Conservation (phyloP, 2,113 vertebrate species). For the Cyanocitta stelleri region DNA sequence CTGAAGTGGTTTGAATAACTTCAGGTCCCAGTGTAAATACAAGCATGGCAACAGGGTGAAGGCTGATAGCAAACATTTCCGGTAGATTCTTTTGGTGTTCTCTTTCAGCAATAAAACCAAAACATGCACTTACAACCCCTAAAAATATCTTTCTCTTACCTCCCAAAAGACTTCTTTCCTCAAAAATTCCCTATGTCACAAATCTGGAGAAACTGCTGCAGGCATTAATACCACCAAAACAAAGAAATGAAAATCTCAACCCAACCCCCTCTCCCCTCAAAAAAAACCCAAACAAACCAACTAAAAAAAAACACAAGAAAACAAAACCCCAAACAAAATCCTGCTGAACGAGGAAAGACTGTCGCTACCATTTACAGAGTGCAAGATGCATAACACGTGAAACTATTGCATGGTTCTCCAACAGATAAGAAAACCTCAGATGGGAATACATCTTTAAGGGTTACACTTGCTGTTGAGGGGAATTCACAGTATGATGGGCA, state of each 20-base stretch:
- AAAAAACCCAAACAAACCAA: neutral
- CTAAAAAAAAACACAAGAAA: neutral
- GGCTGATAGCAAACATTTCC: neutral
- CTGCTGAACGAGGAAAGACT: neutral
- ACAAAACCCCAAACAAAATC: neutral
- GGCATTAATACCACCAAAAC: neutral
- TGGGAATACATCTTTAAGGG: neutral
- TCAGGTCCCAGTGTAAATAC: neutral
- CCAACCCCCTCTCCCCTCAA: fast-evolving
- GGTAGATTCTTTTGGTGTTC: neutral
- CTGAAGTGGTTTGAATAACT: neutral
- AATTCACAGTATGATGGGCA: slow-evolving; percentile 16
- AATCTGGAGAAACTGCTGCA: neutral
- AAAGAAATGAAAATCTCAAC: neutral
- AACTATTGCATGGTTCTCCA: neutral
- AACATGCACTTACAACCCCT: fast-evolving
- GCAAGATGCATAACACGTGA: neutral
- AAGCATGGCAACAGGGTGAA: neutral
- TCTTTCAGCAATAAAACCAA: neutral
- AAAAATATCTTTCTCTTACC: neutral
- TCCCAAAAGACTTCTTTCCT: neutral
- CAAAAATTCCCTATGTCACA: neutral
- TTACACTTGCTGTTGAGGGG: neutral
- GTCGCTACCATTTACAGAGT: neutral
- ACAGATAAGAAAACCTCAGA: neutral